These are phyloP conservation scores for Hyles vespertilio DNA, from an alignment of 1,140 invertebrate genomes.

Conservation along the genomic window DNA sequence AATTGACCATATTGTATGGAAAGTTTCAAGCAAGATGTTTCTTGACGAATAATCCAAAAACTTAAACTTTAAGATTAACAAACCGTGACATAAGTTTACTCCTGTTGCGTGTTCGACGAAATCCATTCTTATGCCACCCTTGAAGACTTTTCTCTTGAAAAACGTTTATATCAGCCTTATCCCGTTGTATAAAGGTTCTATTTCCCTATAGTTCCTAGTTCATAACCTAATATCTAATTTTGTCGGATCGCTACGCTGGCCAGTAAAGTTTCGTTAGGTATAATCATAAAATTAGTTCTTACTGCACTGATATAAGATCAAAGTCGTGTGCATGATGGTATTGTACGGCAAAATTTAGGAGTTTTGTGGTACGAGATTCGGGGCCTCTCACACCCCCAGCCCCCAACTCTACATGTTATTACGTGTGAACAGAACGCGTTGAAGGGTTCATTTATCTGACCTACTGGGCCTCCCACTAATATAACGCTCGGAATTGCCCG, in stretches of 20 bases:
- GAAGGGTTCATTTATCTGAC: conserved; percentile 74
- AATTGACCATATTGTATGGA: too few species aligned
- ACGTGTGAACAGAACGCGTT: conserved; percentile 70
- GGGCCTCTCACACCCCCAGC: conserved; percentile 39
- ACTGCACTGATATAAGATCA: too few species aligned
- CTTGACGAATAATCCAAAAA: conserved; percentile 35
- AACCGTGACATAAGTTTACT: conserved; percentile 61
- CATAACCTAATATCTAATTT: neutral
- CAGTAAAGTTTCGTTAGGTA: neutral
- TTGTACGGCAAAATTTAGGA: too few species aligned
- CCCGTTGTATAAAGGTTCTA: too few species aligned
- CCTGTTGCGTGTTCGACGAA: conserved; percentile 62
- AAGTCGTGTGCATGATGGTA: too few species aligned
- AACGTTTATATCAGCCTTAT: too few species aligned
- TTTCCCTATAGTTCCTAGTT: neutral
- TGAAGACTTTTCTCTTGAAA: neutral
- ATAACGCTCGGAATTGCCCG: conserved; percentile 53
- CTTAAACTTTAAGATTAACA: conserved; percentile 60
- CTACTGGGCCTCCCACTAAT: conserved; percentile 72
- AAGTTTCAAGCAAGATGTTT: conserved; percentile 1
- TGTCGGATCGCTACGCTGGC: neutral
- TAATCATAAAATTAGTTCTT: too few species aligned
- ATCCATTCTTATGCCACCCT: conserved; percentile 39
- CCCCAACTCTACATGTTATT: conserved; percentile 71
- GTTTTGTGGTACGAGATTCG: conserved; percentile 15